Conservation (phyloP, 2,113 vertebrate genomes). For the Steatornis caripensis region DNA sequence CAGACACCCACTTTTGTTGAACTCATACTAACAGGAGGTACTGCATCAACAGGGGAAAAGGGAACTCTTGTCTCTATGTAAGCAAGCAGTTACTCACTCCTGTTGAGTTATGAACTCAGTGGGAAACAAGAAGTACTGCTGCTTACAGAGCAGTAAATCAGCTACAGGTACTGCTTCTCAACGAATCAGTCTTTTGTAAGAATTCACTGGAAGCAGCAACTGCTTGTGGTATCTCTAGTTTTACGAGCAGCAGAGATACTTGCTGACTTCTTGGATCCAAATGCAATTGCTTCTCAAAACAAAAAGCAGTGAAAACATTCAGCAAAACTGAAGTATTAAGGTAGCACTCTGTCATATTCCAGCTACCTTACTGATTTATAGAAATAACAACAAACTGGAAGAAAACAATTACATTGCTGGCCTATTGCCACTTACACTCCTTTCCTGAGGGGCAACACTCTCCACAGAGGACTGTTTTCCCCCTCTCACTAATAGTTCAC, state of each 20-base stretch:
- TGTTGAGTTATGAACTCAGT: not conserved
- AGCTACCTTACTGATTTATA: not conserved
- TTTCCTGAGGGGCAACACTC: not conserved
- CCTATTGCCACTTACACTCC: not conserved
- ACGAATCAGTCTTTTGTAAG: fast-evolving
- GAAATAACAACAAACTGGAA: not conserved
- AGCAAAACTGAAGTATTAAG: not conserved
- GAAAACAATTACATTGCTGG: not conserved
- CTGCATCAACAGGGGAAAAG: not conserved
- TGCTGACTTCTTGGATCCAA: not conserved
- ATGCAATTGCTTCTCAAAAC: not conserved
- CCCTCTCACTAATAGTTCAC: not conserved
- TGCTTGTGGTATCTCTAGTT: not conserved
- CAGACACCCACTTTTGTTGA: not conserved
- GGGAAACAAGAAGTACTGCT: not conserved
- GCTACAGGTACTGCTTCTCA: not conserved
- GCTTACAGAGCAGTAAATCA: not conserved
- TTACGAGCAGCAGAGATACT: not conserved
- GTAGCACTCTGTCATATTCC: not conserved
- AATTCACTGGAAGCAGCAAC: not conserved
- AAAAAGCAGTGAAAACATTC: not conserved
- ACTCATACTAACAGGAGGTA: not conserved
- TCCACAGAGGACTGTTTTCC: not conserved
- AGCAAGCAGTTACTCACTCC: not conserved
- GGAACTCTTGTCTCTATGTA: not conserved